Base-by-base conservation (phyloP, 2,113 vertebrate genomes). In the Picathartes gymnocephalus region DNA sequence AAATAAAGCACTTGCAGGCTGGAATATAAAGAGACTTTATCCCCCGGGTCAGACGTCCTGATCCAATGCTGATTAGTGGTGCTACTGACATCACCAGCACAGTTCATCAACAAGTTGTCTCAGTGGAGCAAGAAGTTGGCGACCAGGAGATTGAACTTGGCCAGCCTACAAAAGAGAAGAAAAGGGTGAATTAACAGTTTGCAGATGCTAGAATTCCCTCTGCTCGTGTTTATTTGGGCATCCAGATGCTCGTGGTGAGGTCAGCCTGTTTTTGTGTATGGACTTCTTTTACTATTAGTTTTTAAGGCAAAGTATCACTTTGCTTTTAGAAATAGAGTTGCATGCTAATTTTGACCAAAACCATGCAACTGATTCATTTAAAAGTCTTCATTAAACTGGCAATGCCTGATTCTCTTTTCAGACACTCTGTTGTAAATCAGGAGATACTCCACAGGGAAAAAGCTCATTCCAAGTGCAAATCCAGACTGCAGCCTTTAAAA, bases 141-240 rank as follows among this genome's bases (percentile, higher is more conserved):
- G 47, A 96, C 86, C 74, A 62, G 85, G 71, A 91, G 94, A 86
- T 91, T 95, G 95, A 93, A 82, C 81, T 96, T 97, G 96, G 96
- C 89, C 5, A 90, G 72, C 68, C 95, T 95, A 93, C 93, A 97
- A 88, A 96, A 92, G 91, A 95, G 94, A 92, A 96, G 71, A 96
- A 96, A 94, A 74, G 93, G 86, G 92, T 93, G 80, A 96, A 96
- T 91, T 96, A 97, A 96, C 92, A 81, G 90, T 94, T 95, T 96
- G 92, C 96, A 97, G 95, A 96, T 96, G 96, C 88, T 83, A 76
- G 88, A 96, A 96, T 88, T 94, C 92, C 94, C 81, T 78, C 65
- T 89, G 44, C 74, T 87, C 23, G 0, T 93, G 87, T 96, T 96
- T 96, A 83, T 94, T 97, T 95, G 94, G 92, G 94, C 94, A 92